A percentile compares a stretch with the other conserved stretches of the same genome.
Conservation (phyloP, 2,888 invertebrate genomes). For the Yponomeuta sedellus region DNA sequence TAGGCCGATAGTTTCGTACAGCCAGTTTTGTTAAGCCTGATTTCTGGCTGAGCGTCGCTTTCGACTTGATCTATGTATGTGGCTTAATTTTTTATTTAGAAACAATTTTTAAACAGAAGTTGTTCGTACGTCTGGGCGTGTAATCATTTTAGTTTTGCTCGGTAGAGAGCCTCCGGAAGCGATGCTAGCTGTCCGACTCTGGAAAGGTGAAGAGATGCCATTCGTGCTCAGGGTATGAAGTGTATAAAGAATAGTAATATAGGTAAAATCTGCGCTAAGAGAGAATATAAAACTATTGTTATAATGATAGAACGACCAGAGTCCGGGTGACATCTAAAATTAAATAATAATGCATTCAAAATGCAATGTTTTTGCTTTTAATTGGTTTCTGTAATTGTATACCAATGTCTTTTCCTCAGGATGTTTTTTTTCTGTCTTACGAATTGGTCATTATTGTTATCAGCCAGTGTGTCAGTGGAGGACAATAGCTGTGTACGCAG, state of each 20-base stretch:
- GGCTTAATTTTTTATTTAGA: background rate
- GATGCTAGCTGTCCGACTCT: background rate
- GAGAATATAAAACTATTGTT: conserved; percentile 2
- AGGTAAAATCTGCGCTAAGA: conserved; percentile 1
- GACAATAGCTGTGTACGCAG: too few species aligned
- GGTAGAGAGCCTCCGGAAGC: background rate
- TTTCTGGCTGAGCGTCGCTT: background rate
- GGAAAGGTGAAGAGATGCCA: background rate
- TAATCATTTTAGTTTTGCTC: background rate
- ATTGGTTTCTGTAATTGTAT: background rate
- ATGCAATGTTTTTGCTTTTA: background rate
- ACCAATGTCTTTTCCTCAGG: background rate
- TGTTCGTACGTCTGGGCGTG: background rate
- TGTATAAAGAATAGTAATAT: background rate
- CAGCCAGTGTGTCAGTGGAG: too few species aligned
- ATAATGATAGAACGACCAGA: background rate
- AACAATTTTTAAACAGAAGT: background rate
- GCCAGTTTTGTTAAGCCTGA: background rate
- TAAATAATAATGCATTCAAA: background rate
- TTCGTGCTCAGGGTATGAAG: background rate
- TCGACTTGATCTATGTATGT: background rate
- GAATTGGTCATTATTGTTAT: background rate
- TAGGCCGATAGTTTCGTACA: background rate
- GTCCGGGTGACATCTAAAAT: background rate
- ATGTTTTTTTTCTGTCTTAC: background rate